A percentile compares a stretch with the other conserved stretches of the same genome.
Evolutionary conservation across 2,888 invertebrate genomes (phyloP).

Genomic region (Drosophila mimetica): DNA sequence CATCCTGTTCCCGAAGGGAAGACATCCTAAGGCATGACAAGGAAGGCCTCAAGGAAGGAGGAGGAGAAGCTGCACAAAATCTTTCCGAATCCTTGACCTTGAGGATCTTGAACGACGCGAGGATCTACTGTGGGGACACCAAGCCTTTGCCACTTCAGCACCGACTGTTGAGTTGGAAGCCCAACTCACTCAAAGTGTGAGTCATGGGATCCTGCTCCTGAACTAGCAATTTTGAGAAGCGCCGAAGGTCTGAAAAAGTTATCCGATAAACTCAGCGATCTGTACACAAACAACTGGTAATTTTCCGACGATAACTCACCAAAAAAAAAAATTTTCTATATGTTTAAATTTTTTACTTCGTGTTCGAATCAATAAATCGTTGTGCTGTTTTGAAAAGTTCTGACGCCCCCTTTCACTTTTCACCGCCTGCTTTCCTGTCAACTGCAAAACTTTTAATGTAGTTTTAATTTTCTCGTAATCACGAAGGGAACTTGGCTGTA

Average conservation of each 20-base stretch:
- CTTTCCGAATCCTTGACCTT: constrained; percentile 1
- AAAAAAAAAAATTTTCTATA: no score
- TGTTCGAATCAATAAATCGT: constrained; percentile 49
- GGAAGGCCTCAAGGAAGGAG: constrained; percentile 10
- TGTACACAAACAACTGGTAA: constrained; percentile 7
- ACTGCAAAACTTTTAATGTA: constrained; percentile 77
- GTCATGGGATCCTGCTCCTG: no score
- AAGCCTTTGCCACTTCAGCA: background rate
- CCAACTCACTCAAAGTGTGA: background rate
- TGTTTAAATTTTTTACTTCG: constrained; percentile 12
- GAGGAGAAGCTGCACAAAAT: constrained; percentile 4
- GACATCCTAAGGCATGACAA: constrained; percentile 47
- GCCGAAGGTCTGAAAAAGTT: background rate
- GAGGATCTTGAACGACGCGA: constrained; percentile 26
- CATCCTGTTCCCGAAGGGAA: constrained; percentile 34
- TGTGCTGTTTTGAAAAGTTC: constrained; percentile 31
- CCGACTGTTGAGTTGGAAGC: background rate
- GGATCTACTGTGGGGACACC: constrained; percentile 3
- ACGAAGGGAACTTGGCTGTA: constrained; percentile 56
- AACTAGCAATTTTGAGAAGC: no score
- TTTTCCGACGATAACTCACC: background rate
- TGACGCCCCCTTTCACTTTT: background rate
- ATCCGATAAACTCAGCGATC: constrained; percentile 6
- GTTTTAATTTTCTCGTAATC: constrained; percentile 79
- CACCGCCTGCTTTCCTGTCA: constrained; percentile 52